Evolutionary conservation across 37 sponge, comb jelly and placozoan genomes (phyloP), one percentile per base, ranked within the genome.

Genomic region (Ephydatia muelleri): DNA sequence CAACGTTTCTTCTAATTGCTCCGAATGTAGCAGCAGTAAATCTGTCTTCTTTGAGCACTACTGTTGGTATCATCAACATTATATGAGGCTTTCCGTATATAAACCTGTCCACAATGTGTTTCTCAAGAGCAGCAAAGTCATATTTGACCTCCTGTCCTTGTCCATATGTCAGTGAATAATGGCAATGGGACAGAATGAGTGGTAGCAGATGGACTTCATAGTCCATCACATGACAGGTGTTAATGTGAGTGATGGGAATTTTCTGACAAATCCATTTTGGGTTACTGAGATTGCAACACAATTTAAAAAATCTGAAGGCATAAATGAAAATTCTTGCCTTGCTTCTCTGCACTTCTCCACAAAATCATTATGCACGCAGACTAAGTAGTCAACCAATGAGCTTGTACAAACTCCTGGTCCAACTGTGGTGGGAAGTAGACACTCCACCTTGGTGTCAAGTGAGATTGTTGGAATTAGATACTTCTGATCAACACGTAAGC

Each of bases 121-220:
- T 89, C 85, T 93, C 91, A 22, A 93, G 88, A 14, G 91, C 88
- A 0, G 83, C 70, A 38, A 82, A 64, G 88, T 93, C 82, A 36
- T 87, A 93, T 48, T 73, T 4, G 22, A 93, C 68, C 2, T 90
- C 71, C n/a, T 81, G 84, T 14, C 88, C 91, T 67, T 87, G 49
- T 0, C 91, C 91, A 69, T 80, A 43, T 2, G 14, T 70, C 40
- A 90, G 82, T 23, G 94, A 89, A 78, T 93, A 93, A 29, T 74
- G 87, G 28, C 91, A 87, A 78, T 93, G 94, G 25, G 91, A 82
- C 29, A 93, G 77, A 21, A 93, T 64, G 27, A 93, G 25, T 0
- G 94, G 80, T 34, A 70, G 36, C 26, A 93, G 72, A 38, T 93
- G 87, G 2, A 69, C 65, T 26, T 90, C 88, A 80, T 90, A 87